Percentiles rank a stretch among this genome's conserved stretches.
These are phyloP conservation scores for Diabrotica undecimpunctata DNA, from an alignment of 1,140 invertebrate genomes.

Conservation along the genomic window DNA sequence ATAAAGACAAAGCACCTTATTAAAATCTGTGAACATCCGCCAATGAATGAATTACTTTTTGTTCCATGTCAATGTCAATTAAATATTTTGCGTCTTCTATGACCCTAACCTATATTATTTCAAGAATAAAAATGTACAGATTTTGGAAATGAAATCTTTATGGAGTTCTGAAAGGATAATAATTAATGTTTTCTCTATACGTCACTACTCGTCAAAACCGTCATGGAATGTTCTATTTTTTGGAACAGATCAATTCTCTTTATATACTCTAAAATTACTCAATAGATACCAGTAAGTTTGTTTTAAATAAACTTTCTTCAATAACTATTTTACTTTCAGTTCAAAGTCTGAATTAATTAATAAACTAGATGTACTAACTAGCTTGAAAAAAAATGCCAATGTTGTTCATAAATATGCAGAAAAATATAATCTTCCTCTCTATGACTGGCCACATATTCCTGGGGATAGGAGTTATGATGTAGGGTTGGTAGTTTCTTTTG, in stretches of 20 bases:
- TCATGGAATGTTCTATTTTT: constrained; percentile 64
- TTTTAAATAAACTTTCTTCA: constrained; percentile 1
- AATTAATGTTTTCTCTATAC: not conserved
- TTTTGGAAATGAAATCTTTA: not conserved
- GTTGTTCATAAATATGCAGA: constrained; percentile 53
- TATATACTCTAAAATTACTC: constrained; percentile 57
- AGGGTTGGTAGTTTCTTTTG: constrained; percentile 70
- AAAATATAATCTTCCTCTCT: constrained; percentile 49
- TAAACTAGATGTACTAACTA: constrained; percentile 60
- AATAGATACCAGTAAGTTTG: constrained; percentile 51
- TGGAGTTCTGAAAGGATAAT: not conserved
- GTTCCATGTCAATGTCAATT: no score
- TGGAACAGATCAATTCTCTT: constrained; percentile 64
- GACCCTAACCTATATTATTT: no score
- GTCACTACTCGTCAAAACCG: constrained; percentile 31
- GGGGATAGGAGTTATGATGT: constrained; percentile 54
- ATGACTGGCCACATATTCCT: constrained; percentile 55
- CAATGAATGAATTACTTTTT: no score
- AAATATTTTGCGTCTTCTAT: no score
- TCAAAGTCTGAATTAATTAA: constrained; percentile 36
- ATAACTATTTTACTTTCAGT: not conserved
- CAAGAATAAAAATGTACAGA: no score
- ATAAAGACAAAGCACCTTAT: no score
- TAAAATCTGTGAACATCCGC: no score
- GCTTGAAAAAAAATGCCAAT: constrained; percentile 52